Conservation (phyloP, 2,888 invertebrate species). For the Elysia crispata region DNA sequence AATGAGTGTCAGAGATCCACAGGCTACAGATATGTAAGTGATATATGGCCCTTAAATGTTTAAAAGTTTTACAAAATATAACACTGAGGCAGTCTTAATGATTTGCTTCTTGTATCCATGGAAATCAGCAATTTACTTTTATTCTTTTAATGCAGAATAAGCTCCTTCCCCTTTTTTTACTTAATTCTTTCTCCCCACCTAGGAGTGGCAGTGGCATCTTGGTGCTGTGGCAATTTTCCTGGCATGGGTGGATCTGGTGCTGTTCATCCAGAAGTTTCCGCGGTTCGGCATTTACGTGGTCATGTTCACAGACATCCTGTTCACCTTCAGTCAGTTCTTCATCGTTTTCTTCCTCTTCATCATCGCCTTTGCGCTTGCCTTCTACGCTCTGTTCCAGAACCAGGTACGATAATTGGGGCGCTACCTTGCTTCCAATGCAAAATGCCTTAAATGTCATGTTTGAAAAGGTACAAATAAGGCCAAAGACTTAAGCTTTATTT, state of each 20-base stretch:
- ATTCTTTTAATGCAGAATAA: too few relatives aligned
- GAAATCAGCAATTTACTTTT: too few relatives aligned
- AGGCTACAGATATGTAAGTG: conserved; percentile 75
- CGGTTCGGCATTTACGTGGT: conserved; percentile 77
- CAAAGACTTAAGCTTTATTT: too few relatives aligned
- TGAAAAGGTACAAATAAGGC: too few relatives aligned
- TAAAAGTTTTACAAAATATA: too few relatives aligned
- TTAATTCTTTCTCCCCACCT: conserved; percentile 32
- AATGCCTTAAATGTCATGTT: too few relatives aligned
- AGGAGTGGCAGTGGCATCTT: conserved; percentile 80
- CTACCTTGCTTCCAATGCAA: too few relatives aligned
- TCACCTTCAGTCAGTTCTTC: conserved; percentile 76
- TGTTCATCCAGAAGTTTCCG: conserved; percentile 77
- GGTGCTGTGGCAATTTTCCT: conserved; percentile 79
- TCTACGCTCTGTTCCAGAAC: conserved; percentile 71
- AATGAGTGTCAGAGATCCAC: conserved; percentile 74
- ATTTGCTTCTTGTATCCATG: too few relatives aligned
- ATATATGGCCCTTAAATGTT: too few relatives aligned
- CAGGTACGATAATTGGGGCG: conserved; percentile 71
- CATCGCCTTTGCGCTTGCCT: conserved; percentile 75
- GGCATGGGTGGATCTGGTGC: conserved; percentile 77
- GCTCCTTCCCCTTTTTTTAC: too few relatives aligned
- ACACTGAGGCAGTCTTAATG: too few relatives aligned
- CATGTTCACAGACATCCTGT: conserved; percentile 76
- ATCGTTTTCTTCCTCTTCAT: conserved; percentile 76